Base-by-base conservation (phyloP, 2,888 invertebrate genomes). In the Hypomecis punctinalis region DNA sequence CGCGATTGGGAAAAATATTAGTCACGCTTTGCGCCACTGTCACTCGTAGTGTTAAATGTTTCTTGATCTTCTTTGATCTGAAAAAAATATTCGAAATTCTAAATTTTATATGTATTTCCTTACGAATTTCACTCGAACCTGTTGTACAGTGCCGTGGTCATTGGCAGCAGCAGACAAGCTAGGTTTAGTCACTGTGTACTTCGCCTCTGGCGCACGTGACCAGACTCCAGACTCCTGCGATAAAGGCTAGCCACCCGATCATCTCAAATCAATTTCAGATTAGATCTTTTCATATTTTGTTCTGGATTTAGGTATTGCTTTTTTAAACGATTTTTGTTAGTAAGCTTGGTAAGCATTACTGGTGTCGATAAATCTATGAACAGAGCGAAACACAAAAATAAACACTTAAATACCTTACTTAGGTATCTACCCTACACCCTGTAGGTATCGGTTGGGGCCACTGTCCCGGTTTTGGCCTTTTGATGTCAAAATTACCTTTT, bases 251-350 rank as follows among this genome's bases (percentile, higher is more conserved):
- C 72, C 73, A 76, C 69, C 75, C 77, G 80, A 85, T 84, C 83
- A 81, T 80, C 81, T 78, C 76, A 78, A 85, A 88, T 88, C 89
- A 84, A 88, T 89, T 87, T 86, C 70, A 87, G 86, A 89, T 89
- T 86, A 85, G 79, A 86, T 88, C 84, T 82, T 84, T 84, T 84
- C 78, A 83, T 82, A 83, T 42, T 57, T 40, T 77, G 74, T 78
- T 75, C 78, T 76, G 71, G 65, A 72, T 9, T 61, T n/a, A 40
- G 8, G 10, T 46, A 13, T 23, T 23, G 23, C 23, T 3, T 23
- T 23, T 23, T 37, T 40, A 54, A 39, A 47, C 39, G 37, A 51
- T 23, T 23, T 23, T 23, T 23, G 23, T 23, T 23, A 39, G 35
- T 46, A 57, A 48, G 52, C 51, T 45, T 45, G 43, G 8, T 40